Evolutionary conservation across 2,888 invertebrate species (phyloP).

Genomic region (Drosophila mimica): DNA sequence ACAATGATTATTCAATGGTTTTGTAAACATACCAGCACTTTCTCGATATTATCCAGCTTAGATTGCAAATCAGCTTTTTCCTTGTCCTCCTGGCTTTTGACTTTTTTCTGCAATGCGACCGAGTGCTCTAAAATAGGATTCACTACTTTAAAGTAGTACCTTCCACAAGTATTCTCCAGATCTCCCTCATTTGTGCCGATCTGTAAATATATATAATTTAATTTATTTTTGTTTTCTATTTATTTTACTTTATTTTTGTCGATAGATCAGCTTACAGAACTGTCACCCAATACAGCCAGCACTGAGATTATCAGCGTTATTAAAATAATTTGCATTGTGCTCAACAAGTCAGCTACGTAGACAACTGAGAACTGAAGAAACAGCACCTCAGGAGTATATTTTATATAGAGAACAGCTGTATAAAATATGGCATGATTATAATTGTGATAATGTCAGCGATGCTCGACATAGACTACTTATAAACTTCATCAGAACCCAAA

Average conservation of each 20-base stretch:
- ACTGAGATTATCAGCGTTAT: not conserved
- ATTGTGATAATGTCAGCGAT: no score
- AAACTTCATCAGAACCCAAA: no score
- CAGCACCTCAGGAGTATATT: not conserved
- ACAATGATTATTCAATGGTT: no score
- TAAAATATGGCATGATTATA: not conserved
- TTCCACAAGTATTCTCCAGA: not conserved
- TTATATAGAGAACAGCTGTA: not conserved
- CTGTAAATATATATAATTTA: not conserved
- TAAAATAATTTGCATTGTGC: not conserved
- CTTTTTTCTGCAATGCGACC: not conserved
- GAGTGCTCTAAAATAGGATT: not conserved
- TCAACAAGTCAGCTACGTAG: not conserved
- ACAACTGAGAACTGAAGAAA: not conserved
- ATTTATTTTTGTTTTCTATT: not conserved
- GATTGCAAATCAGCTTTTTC: not conserved
- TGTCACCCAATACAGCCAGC: not conserved
- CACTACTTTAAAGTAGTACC: not conserved
- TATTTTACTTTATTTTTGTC: not conserved
- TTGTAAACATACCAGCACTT: not conserved
- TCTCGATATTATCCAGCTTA: not conserved
- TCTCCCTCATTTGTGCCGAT: fast-evolving
- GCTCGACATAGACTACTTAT: no score
- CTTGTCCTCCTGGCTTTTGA: not conserved
- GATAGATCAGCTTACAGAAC: not conserved